Evolutionary conservation across 2,797 vertebrate genomes (phyloP).

Genomic region (Cyclopterus lumpus): DNA sequence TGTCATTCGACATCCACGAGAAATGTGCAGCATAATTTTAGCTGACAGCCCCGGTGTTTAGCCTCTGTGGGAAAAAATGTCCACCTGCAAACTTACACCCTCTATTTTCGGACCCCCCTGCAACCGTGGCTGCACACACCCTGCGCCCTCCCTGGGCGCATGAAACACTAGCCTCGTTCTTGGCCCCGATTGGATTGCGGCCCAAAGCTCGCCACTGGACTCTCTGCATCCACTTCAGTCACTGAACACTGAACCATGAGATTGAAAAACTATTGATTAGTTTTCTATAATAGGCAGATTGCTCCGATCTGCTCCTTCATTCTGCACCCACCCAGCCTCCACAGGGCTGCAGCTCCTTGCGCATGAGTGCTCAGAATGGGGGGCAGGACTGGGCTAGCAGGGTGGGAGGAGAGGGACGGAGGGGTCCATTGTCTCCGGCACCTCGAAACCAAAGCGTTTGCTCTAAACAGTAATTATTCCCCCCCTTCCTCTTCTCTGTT

Average conservation of each 20-base stretch:
- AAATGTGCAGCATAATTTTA: constrained; percentile 44
- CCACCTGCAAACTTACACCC: constrained; percentile 53
- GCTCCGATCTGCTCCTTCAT: constrained; percentile 19
- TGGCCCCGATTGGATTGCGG: constrained; percentile 55
- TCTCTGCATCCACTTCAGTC: constrained; percentile 8
- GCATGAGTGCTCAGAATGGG: constrained; percentile 30
- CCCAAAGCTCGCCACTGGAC: constrained; percentile 9
- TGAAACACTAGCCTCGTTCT: constrained; percentile 71
- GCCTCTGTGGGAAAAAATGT: constrained; percentile 58
- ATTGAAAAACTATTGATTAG: constrained; percentile 42
- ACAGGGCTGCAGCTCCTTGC: constrained; percentile 37
- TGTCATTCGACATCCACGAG: constrained; percentile 41
- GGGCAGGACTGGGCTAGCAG: constrained; percentile 44
- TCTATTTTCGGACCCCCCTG: constrained; percentile 73
- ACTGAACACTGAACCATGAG: background rate
- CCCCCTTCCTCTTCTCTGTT: constrained; percentile 40
- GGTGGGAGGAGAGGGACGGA: constrained; percentile 59
- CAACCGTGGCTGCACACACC: constrained; percentile 52
- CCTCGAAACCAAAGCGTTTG: constrained; percentile 78
- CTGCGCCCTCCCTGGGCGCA: constrained; percentile 40
- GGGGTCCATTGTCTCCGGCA: constrained; percentile 79
- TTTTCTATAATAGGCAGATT: constrained; percentile 26
- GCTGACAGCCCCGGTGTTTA: constrained; percentile 47
- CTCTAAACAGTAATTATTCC: constrained; percentile 82
- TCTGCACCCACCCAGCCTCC: constrained; percentile 11